A percentile compares a stretch with the other conserved stretches of the same genome.
Evolutionary conservation across 2,113 vertebrate species (phyloP).

Genomic region (Climacteris rufus): DNA sequence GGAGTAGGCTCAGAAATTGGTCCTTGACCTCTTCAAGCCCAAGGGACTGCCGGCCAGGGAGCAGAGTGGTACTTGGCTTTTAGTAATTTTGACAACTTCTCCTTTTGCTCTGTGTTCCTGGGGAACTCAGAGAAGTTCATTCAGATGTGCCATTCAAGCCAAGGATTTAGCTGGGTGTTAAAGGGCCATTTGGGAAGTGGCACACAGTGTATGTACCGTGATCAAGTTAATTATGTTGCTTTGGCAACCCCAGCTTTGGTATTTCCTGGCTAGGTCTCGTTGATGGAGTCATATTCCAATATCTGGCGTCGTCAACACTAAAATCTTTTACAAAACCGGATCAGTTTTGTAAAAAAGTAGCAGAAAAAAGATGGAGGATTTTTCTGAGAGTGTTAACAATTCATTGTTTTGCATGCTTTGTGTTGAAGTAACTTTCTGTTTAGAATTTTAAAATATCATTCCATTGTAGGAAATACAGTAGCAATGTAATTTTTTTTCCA

Average conservation of each 20-base stretch:
- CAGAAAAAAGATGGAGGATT: not conserved
- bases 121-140: not conserved
- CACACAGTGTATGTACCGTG: not conserved
- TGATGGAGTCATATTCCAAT: constrained; percentile 57
- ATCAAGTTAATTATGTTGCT: constrained; percentile 58
- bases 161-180: constrained; percentile 2
- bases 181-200: constrained; percentile 8
- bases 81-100: not conserved
- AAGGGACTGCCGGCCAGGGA: not conserved
- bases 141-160: not conserved
- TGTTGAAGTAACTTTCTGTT: not conserved
- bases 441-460: not conserved
- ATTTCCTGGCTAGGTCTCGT: constrained; percentile 37
- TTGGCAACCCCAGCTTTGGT: constrained; percentile 50
- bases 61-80: not conserved
- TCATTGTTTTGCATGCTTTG: not conserved
- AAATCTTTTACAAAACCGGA: not conserved
- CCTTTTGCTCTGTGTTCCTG: not conserved
- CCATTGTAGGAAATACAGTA: not conserved
- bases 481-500: not conserved
- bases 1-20: not conserved
- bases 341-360: not conserved
- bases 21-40: not conserved
- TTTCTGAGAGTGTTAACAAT: not conserved
- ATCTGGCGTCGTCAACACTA: not conserved